A percentile compares a stretch with the other conserved stretches of the same genome.
phyloP scores from a whole-genome alignment of 1,140 invertebrate species.

The Diabrotica undecimpunctata region DNA sequence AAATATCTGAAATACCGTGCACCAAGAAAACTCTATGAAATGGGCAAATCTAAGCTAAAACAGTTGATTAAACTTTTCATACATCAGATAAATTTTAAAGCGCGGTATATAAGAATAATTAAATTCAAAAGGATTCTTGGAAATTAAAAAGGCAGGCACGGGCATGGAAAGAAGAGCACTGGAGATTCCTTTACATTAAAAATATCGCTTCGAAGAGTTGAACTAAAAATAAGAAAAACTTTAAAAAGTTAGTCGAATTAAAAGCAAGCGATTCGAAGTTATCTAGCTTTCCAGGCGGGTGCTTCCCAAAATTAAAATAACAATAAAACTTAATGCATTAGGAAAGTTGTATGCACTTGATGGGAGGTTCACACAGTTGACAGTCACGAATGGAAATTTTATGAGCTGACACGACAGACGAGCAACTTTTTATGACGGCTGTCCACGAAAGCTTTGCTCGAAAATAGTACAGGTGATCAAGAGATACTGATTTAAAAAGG shows the following conservation, averaged over 20 bases:
- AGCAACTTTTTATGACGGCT: background rate
- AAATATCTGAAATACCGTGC: no score
- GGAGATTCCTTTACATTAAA: conserved; percentile 4
- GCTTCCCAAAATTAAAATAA: conserved; percentile 40
- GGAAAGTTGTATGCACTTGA: conserved; percentile 5
- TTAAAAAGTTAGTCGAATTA: conserved; percentile 15
- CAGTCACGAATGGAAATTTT: background rate
- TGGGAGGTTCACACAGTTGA: conserved; percentile 1
- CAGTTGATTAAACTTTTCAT: background rate
- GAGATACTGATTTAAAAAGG: no score
- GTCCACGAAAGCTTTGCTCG: background rate
- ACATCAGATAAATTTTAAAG: conserved; percentile 5
- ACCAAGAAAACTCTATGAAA: no score
- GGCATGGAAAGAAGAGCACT: background rate
- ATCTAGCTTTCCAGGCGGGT: conserved; percentile 37
- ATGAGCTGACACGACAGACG: background rate
- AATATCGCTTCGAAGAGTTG: conserved; percentile 9
- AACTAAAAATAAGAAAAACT: conserved; percentile 15
- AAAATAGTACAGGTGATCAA: background rate
- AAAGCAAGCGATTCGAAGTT: conserved; percentile 27
- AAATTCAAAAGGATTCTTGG: conserved; percentile 6
- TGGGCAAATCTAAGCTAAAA: conserved; percentile 1
- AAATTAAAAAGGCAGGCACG: background rate
- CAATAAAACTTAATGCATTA: conserved; percentile 29
- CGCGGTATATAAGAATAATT: conserved; percentile 18